Conservation (phyloP, 2,113 vertebrate genomes). For the Sciurus niger region DNA sequence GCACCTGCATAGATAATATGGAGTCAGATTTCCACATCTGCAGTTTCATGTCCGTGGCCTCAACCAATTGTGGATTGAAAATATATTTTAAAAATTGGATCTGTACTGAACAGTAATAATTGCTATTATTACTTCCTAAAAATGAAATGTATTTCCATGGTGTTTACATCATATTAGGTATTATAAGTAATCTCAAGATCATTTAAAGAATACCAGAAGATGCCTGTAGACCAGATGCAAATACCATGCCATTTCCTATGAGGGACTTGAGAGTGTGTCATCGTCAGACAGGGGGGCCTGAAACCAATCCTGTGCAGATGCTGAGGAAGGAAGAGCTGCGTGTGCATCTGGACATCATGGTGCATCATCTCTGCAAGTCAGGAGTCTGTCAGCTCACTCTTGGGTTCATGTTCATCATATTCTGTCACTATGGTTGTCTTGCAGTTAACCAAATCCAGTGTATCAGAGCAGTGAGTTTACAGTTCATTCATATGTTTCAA, state of each 20-base stretch:
- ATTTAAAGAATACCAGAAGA: background rate
- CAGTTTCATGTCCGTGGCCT: background rate
- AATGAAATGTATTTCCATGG: background rate
- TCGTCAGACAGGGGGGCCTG: background rate
- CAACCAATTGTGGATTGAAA: background rate
- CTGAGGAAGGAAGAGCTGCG: background rate
- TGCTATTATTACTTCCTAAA: background rate
- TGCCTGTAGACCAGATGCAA: background rate
- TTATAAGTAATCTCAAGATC: background rate
- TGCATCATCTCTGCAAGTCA: background rate
- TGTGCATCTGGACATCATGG: background rate
- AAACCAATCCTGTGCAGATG: background rate
- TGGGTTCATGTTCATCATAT: background rate
- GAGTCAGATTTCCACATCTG: background rate
- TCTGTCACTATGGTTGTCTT: background rate
- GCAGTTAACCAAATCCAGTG: background rate
- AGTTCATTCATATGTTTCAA: background rate
- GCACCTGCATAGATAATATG: background rate
- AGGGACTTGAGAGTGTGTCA: background rate
- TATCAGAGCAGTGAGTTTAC: background rate
- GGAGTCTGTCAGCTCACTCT: background rate
- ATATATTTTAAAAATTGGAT: background rate
- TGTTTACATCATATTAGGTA: background rate
- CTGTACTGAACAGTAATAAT: background rate
- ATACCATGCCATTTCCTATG: background rate